These are phyloP conservation scores for Carcinoscorpius rotundicauda DNA, from an alignment of 1,140 invertebrate genomes.

Conservation along the genomic window DNA sequence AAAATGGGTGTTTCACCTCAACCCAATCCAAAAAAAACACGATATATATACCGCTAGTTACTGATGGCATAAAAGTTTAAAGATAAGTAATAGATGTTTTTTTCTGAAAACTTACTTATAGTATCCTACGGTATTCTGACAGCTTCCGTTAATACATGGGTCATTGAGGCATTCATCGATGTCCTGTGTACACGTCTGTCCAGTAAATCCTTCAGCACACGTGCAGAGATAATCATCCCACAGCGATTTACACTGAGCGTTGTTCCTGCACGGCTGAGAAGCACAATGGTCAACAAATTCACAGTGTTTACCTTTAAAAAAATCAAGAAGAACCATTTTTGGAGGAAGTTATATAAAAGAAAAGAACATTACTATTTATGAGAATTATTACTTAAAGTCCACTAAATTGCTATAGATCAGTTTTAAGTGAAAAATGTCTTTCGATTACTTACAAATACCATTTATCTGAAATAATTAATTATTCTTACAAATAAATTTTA, in stretches of 20 bases:
- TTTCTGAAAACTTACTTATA: conserved; percentile 15
- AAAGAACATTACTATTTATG: too few relatives aligned
- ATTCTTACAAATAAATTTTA: too few relatives aligned
- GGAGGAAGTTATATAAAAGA: too few relatives aligned
- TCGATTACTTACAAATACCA: too few relatives aligned
- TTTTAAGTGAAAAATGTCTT: too few relatives aligned
- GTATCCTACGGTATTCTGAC: conserved; percentile 19
- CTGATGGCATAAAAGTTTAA: not conserved
- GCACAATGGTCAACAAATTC: conserved; percentile 77
- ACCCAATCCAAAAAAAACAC: not conserved
- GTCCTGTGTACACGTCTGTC: conserved; percentile 79
- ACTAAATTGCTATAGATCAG: too few relatives aligned
- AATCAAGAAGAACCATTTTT: conserved; percentile 23
- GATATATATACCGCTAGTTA: too few relatives aligned
- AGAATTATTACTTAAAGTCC: too few relatives aligned
- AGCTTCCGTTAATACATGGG: conserved; percentile 30
- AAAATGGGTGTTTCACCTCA: too few relatives aligned
- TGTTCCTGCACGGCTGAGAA: conserved; percentile 46
- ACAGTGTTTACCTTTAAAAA: conserved; percentile 47
- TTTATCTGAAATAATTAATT: too few relatives aligned
- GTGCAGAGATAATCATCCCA: conserved; percentile 46
- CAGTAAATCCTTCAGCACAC: conserved; percentile 80
- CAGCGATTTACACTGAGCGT: conserved; percentile 59
- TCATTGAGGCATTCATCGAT: conserved; percentile 90
- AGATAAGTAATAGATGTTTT: not conserved